phyloP scores from a whole-genome alignment of 2,113 vertebrate genomes.

The Chionodraco myersi region DNA sequence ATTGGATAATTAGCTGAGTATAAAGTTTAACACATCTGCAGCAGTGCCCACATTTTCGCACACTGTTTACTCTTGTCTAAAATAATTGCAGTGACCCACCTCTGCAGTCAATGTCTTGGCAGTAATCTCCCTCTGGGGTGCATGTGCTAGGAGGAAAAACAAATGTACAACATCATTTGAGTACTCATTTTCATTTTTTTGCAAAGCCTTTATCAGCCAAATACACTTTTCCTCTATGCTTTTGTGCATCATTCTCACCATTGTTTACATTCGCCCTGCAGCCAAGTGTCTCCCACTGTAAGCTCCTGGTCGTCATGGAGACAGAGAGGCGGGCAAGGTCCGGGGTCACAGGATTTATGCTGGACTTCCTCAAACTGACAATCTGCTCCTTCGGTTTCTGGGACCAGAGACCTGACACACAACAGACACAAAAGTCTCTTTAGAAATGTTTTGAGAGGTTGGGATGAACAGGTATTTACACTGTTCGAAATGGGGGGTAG shows the following conservation, averaged over 20 bases:
- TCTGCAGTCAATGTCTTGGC: constrained; percentile 84
- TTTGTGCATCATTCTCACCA: constrained; percentile 82
- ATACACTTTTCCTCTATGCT: neutral
- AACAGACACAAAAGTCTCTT: neutral
- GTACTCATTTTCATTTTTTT: neutral
- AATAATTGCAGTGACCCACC: constrained; percentile 76
- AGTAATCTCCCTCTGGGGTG: constrained; percentile 89
- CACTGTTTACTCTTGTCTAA: neutral
- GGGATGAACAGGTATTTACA: too few species aligned
- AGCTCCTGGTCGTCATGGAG: constrained; percentile 74
- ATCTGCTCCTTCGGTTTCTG: constrained; percentile 71
- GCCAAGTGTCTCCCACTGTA: constrained; percentile 88
- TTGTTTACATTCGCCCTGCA: constrained; percentile 87
- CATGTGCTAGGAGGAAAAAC: constrained; percentile 83
- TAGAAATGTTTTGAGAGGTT: too few species aligned
- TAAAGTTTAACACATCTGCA: neutral
- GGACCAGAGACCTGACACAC: constrained; percentile 80
- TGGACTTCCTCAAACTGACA: constrained; percentile 87
- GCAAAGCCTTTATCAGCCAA: neutral
- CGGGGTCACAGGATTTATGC: constrained; percentile 83
- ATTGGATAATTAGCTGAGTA: neutral
- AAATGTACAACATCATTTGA: neutral
- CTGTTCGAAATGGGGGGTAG: too few species aligned
- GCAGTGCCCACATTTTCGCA: neutral
- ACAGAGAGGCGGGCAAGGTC: constrained; percentile 88